A percentile compares a stretch with the other conserved stretches of the same genome.
phyloP scores from a whole-genome alignment of 2,797 vertebrate genomes.

The Hydrophis major region DNA sequence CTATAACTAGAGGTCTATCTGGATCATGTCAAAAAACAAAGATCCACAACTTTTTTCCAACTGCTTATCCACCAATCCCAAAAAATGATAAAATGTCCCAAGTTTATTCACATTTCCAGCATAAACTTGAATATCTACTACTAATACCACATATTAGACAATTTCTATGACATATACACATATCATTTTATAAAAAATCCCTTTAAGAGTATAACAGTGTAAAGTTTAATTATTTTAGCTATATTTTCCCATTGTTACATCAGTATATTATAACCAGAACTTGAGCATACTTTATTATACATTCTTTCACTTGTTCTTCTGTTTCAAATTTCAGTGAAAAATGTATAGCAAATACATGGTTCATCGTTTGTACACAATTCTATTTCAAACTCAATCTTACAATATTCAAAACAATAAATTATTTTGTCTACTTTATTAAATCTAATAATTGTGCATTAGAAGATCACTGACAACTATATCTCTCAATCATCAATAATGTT shows the following conservation, averaged over 20 bases:
- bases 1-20: not conserved
- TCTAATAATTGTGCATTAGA: no score
- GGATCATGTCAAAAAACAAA: not conserved
- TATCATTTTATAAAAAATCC: not conserved
- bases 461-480: no score
- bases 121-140: not conserved
- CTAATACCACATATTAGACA: no score
- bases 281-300: not conserved
- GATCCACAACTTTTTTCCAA: not conserved
- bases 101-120: not conserved
- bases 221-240: not conserved
- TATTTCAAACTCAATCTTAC: no score
- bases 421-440: no score
- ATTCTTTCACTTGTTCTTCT: not conserved
- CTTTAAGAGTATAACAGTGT: not conserved
- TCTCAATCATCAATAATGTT: no score
- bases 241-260: not conserved
- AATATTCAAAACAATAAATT: no score
- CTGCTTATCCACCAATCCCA: not conserved
- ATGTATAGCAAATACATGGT: not conserved
- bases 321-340: not conserved
- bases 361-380: no score
- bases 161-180: not conserved
- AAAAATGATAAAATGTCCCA: not conserved
- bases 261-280: not conserved